Percentiles rank a stretch among this genome's conserved stretches.
Conservation (phyloP, 2,888 invertebrate species). For the Agrochola macilenta region DNA sequence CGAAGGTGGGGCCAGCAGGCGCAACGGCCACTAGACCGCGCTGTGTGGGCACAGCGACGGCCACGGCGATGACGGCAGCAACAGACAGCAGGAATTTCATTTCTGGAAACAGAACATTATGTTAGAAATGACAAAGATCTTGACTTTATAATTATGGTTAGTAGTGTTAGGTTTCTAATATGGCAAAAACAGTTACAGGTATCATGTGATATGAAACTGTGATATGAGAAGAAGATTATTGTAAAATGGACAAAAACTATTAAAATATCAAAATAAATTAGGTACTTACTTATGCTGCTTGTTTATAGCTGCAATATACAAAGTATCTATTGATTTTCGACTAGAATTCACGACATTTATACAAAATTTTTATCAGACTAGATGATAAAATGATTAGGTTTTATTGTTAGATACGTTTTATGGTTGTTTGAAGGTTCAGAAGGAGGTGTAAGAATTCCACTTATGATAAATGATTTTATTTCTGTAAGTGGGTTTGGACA, state of each 20-base stretch:
- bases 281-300: slow-evolving; percentile 62
- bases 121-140: background rate
- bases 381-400: slow-evolving; percentile 31
- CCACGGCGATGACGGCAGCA: slow-evolving; percentile 61
- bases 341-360: slow-evolving; percentile 48
- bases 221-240: background rate
- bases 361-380: slow-evolving; percentile 51
- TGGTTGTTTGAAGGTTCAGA: background rate
- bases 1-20: slow-evolving; percentile 49
- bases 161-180: background rate
- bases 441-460: background rate
- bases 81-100: slow-evolving; percentile 50
- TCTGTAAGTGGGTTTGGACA: too few relatives aligned
- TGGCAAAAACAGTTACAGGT: background rate
- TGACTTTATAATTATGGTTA: background rate
- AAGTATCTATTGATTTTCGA: slow-evolving; percentile 54
- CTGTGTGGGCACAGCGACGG: slow-evolving; percentile 61
- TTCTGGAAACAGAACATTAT: background rate
- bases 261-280: background rate
- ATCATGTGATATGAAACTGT: background rate
- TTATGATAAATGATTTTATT: too few relatives aligned
- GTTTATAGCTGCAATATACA: slow-evolving; percentile 64
- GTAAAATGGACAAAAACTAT: background rate
- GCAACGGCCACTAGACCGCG: slow-evolving; percentile 49
- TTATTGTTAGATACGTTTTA: slow-evolving; percentile 34